phyloP scores from a whole-genome alignment of 2,113 vertebrate species.

The Fregata magnificens region DNA sequence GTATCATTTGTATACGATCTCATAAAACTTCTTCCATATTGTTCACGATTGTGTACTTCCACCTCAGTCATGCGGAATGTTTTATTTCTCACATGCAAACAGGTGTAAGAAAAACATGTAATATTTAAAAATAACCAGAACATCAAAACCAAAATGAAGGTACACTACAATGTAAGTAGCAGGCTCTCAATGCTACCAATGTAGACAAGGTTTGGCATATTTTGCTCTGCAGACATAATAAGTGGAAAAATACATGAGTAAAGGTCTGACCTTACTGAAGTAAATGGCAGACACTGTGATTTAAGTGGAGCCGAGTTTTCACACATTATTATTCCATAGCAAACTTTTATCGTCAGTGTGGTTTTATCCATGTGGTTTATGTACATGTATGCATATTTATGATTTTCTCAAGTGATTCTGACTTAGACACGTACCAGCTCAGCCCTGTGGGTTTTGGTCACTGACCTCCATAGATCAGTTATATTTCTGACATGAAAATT shows the following conservation, averaged over 20 bases:
- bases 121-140: background rate
- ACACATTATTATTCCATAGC: background rate
- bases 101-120: background rate
- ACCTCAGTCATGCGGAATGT: background rate
- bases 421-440: background rate
- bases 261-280: background rate
- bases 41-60: background rate
- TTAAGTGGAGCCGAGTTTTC: background rate
- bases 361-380: background rate
- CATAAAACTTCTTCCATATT: background rate
- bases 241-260: background rate
- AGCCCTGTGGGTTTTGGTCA: background rate
- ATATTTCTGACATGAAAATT: background rate
- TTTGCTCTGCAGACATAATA: background rate
- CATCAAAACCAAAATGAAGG: background rate
- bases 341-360: background rate
- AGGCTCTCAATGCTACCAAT: background rate
- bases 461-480: background rate
- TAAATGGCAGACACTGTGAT: background rate
- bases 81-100: background rate
- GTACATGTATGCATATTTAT: constrained; percentile 1
- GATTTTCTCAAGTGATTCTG: background rate
- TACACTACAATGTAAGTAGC: background rate
- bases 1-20: background rate
- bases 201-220: background rate